Base-by-base conservation (phyloP, 30 jellyfish, hydroid and myxozoan genomes). In the Euphysa ruthae region DNA sequence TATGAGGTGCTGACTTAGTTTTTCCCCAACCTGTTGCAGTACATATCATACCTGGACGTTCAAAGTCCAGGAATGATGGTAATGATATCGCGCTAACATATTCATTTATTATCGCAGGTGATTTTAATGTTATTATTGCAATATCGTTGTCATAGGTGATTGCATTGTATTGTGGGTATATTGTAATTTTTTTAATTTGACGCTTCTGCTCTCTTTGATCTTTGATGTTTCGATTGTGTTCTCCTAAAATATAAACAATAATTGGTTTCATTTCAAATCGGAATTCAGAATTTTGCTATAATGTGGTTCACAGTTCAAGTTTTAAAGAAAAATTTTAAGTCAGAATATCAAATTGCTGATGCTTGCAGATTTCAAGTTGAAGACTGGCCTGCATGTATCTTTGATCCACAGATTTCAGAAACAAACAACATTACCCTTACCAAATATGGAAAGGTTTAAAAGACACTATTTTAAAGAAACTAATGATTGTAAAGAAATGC, bases 21-120 rank as follows among this genome's bases (percentile, higher is more conserved):
- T 82, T 81, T 0, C 95, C 95, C 95, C 95, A 84, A 23, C 95
- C 95, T 20, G 95, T 84, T 19, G 77, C 71, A 61, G 73, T 71
- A 33, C 95, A 84, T 49, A 78, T 71, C n/a, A 71, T 84, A 13
- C 93, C 93, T 32, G 84, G 80, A 14, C 71, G 26, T 14, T 76
- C 63, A 14, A 32, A 24, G 21, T 77, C 95, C 3, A 77, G 20
- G 26, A 77, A 31, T 32, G 42, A 29, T 30, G 95, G 95, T 27
- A 84, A 77, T 35, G 93, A 75, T 32, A 84, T 84, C 26, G 89
- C 69, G 75, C 77, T 76, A 64, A 84, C 93, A 61, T 69, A 84
- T 25, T 64, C 81, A 46, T 84, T 69, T 4, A 84, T 71, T 3
- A 69, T 44, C 0, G 93, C 95, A 21, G 73, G 89, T 16, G 63